Conservation (phyloP, 1,140 invertebrate genomes). For the Penaeus japonicus region DNA sequence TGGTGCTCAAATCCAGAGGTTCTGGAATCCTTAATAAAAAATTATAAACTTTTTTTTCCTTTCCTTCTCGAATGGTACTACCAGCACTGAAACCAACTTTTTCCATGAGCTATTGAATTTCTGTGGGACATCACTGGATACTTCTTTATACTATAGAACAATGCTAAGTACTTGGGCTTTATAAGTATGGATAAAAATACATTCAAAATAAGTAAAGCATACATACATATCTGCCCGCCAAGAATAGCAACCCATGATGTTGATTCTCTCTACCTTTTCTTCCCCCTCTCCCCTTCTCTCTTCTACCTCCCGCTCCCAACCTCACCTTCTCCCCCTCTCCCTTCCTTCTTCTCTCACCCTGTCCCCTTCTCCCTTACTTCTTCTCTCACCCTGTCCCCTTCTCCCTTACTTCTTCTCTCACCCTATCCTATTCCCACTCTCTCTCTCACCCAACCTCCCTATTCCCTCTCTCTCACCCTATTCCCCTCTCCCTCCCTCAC, state of each 20-base stretch:
- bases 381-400: neutral
- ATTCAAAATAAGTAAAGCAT: no score
- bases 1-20: slow-evolving; percentile 51
- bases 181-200: no score
- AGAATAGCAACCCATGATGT: no score
- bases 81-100: neutral
- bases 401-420: neutral
- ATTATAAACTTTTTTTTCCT: neutral
- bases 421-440: neutral
- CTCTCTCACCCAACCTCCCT: neutral
- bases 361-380: neutral
- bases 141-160: no score
- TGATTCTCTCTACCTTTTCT: no score
- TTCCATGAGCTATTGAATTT: neutral
- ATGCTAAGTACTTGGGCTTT: no score
- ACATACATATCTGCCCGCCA: no score
- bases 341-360: neutral
- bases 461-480: neutral
- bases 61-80: neutral
- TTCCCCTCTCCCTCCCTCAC: neutral
- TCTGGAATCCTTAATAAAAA: slow-evolving; percentile 53
- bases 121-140: no score
- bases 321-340: neutral
- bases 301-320: no score
- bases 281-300: no score